Evolutionary conservation across 1,140 invertebrate species (phyloP).

Genomic region (Heterodera carotae): DNA sequence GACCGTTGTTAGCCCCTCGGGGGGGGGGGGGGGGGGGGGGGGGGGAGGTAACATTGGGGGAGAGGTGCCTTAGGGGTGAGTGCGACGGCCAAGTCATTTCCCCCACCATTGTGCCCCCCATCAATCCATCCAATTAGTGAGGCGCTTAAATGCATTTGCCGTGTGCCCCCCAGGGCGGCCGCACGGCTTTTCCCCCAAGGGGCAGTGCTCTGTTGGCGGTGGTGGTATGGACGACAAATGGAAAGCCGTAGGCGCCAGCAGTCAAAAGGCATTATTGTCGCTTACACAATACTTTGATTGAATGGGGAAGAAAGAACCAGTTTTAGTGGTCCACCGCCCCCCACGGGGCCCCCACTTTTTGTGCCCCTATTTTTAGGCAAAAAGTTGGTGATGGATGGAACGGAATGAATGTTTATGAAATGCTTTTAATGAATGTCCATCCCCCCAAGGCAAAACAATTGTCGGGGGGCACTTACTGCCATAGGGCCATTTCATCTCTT

Average conservation of each 20-base stretch:
- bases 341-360: too few relatives aligned
- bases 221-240: constrained; percentile 7
- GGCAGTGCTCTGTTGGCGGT: background rate
- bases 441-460: too few relatives aligned
- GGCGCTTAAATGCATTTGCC: constrained; percentile 18
- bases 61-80: background rate
- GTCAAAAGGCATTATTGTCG: too few relatives aligned
- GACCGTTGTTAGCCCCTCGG: too few relatives aligned
- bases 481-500: constrained; percentile 57
- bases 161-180: constrained; percentile 13
- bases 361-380: too few relatives aligned
- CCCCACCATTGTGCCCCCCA: background rate
- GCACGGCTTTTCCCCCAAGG: too few relatives aligned
- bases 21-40: too few relatives aligned
- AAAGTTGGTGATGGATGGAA: too few relatives aligned
- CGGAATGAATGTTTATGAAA: too few relatives aligned
- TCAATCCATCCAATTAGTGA: background rate
- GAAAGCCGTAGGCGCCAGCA: too few relatives aligned
- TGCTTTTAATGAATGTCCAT: constrained; percentile 37
- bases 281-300: too few relatives aligned
- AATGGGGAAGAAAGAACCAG: background rate
- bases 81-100: background rate
- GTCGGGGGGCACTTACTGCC: constrained; percentile 10
- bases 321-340: background rate
- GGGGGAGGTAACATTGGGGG: background rate